A percentile compares a stretch with the other conserved stretches of the same genome.
phyloP scores from a whole-genome alignment of 1,140 invertebrate species.

The Wiebesia pumilae region DNA sequence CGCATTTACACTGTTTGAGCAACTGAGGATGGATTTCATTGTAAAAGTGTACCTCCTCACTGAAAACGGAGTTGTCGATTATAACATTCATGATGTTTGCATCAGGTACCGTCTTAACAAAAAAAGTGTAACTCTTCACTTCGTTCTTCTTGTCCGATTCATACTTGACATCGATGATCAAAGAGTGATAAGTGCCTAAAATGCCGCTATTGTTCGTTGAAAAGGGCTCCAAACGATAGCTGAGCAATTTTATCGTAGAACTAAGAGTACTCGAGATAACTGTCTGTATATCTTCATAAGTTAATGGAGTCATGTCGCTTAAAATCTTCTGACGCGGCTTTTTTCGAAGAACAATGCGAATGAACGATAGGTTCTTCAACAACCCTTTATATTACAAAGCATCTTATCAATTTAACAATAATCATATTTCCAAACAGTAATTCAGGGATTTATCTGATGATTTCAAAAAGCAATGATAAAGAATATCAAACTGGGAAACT shows the following conservation, averaged over 20 bases:
- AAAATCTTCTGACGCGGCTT: background rate
- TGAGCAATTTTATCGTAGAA: background rate
- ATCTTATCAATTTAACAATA: background rate
- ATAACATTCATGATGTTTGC: background rate
- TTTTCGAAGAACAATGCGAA: background rate
- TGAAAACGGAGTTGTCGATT: slow-evolving; percentile 1
- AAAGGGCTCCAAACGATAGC: slow-evolving; percentile 4
- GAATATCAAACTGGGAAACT: background rate
- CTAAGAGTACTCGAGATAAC: background rate
- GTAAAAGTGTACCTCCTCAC: slow-evolving; percentile 31
- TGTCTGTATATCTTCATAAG: background rate
- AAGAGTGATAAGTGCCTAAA: slow-evolving; percentile 17
- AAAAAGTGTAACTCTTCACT: background rate
- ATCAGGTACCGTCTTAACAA: slow-evolving; percentile 24
- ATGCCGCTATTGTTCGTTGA: slow-evolving; percentile 4
- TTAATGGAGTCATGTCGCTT: background rate
- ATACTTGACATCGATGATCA: background rate
- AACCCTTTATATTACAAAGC: background rate
- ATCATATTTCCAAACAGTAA: no score
- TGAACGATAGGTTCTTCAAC: background rate
- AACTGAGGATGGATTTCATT: background rate
- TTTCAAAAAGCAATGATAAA: background rate
- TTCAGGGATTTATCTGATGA: background rate
- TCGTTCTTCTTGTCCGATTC: background rate
- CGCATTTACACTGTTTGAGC: background rate